Base-by-base conservation (phyloP, 1,140 invertebrate species). In the Himalopsyche phryganea region DNA sequence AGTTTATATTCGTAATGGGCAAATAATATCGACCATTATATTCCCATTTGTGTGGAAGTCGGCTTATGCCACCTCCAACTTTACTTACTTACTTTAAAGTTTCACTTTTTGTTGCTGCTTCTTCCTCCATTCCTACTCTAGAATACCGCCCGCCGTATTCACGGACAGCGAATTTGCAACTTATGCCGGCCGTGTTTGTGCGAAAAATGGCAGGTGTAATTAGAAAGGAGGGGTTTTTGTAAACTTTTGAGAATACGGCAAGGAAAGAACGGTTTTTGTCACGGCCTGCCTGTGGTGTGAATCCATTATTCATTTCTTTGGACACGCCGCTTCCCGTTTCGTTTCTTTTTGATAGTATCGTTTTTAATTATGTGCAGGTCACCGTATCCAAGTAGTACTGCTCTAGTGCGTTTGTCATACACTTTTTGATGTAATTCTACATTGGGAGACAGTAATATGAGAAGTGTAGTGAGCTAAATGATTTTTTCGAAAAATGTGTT, bases 1-100 rank as follows among this genome's bases (percentile, higher is more conserved):
- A 41, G 50, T 38, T 40, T 38, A 59, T 46, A 54, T 60, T 50
- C 58, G 51, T 61, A 61, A 61, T 61, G 59, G 52, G 56, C 52
- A 61, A 61, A 61, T 61, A 61, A 61, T 61, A 61, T 61, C 59
- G 59, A 56, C 59, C 59, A 61, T 61, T 61, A 61, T 61, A 61
- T 61, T 61, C 59, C 59, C 59, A 61, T 61, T 61, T 61, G 59
- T 50, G 59, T 50, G 32, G 33, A 53, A 35, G 35, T 42, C 45
- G 54, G 46, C 50, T 59, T 32, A 19, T 36, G 50, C 44, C 46
- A 50, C 44, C 50, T 45, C 19, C 50, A 53, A 54, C 38, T 51
- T 28, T 28, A 28, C 23, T 28, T 28, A 28, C 23, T 28, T 45
- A 54, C 40, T 54, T 54, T 60, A 54, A 59, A 60, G 20, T 46